Evolutionary conservation across 2,797 vertebrate species (phyloP), one percentile per base, ranked within the genome.

Genomic region (Hippopotamyrus pictus): DNA sequence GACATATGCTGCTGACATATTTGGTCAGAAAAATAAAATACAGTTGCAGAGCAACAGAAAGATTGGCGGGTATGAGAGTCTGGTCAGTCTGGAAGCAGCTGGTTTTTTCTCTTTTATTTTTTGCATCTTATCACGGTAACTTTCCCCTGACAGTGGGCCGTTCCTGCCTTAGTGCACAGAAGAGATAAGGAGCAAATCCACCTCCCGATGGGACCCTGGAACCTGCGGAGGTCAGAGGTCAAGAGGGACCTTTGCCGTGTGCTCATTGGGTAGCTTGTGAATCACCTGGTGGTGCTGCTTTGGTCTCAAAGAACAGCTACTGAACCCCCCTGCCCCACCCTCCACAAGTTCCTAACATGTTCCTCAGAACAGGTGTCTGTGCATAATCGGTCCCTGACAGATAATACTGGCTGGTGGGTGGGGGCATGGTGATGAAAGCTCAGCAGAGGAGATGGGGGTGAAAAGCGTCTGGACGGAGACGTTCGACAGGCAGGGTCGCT

Each of bases 81-180:
- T 82, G 76, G 76, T 46, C 76, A 22, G 37, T 82, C 19, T 82
- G 14, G 37, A n/a, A 46, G 37, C 37, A 1, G 33, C 76, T 62
- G 59, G 4, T 82, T 82, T 82, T 82, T 44, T n/a, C 3, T 33
- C 33, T 82, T 82, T 44, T 82, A 69, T 93, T 95, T 94, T 94
- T 94, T 93, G 94, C 89, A 89, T 92, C 93, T 93, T 91, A 92
- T 91, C 94, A 91, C 90, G 93, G 91, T 57, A 90, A 91, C 93
- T 73, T 89, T 89, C 87, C 50, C 59, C 87, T 82, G 88, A 89
- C 82, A 88, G 59, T 12, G 19, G 59, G 14, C 65, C 90, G 1
- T 86, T 69, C 25, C 62, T 14, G 62, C 62, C 90, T 86, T 88
- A 92, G 92, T 90, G 93, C 91, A 91, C 87, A 54, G 11, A 54